Evolutionary conservation across 2,113 vertebrate species (phyloP).

Genomic region (Synodontis membranacea): DNA sequence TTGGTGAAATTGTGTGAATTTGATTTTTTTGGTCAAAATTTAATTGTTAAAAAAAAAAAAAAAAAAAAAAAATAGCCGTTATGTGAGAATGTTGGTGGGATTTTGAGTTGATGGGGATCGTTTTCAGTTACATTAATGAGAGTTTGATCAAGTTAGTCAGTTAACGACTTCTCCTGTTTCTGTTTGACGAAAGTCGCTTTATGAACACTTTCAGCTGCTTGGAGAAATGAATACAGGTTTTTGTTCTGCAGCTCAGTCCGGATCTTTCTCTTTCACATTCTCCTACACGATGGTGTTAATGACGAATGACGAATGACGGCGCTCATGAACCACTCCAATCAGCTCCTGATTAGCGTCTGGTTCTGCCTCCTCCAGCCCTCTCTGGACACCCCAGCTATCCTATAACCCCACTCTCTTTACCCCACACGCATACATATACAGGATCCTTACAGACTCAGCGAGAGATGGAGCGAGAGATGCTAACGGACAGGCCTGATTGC

Average conservation of each 20-base stretch:
- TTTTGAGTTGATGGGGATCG: neutral
- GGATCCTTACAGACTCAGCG: neutral
- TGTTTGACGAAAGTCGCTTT: neutral
- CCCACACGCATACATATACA: neutral
- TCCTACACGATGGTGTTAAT: neutral
- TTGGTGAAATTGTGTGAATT: neutral
- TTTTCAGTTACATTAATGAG: neutral
- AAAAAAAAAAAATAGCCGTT: neutral
- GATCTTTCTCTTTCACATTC: neutral
- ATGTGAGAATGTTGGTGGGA: neutral
- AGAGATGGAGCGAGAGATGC: neutral
- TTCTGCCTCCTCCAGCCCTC: neutral
- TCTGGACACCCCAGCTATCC: neutral
- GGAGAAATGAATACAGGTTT: neutral
- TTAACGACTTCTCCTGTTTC: neutral
- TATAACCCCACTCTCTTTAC: neutral
- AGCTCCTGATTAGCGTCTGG: neutral
- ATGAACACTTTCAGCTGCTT: neutral
- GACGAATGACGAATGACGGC: neutral
- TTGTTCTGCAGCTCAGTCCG: neutral
- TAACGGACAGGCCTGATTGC: conserved; percentile 16
- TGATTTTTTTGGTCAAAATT: neutral
- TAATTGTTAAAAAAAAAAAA: neutral
- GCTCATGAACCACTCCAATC: neutral
- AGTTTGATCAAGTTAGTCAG: neutral